These are phyloP conservation scores for Saccostrea echinata DNA, from an alignment of 1,140 invertebrate genomes.

Conservation along the genomic window DNA sequence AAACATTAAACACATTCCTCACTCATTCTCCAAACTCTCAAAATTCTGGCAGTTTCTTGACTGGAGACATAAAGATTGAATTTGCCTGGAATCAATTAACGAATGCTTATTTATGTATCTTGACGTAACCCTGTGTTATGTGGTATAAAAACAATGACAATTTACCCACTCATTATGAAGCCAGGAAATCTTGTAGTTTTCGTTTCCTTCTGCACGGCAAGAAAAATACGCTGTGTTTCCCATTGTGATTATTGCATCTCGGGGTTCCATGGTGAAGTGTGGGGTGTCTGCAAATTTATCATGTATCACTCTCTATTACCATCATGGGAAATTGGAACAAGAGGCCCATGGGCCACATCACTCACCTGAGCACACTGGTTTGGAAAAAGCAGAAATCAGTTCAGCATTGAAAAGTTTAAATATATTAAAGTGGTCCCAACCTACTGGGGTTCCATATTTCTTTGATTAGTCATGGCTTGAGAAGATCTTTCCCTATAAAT, in stretches of 20 bases:
- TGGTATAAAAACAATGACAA: conserved; percentile 39
- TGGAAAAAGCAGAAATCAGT: too few relatives aligned
- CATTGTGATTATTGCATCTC: conserved; percentile 42
- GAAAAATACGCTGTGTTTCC: conserved; percentile 55
- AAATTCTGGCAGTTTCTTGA: neutral
- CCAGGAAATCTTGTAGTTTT: conserved; percentile 50
- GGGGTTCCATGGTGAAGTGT: conserved; percentile 44
- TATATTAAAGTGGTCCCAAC: too few relatives aligned
- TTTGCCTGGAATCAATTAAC: conserved; percentile 32
- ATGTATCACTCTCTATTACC: conserved; percentile 3
- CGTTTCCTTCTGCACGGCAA: conserved; percentile 47
- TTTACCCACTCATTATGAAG: conserved; percentile 60
- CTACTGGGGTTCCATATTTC: too few relatives aligned
- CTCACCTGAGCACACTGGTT: too few relatives aligned
- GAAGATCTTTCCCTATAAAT: too few relatives aligned
- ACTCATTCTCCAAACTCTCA: neutral
- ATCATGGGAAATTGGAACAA: neutral
- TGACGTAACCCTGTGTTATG: conserved; percentile 10
- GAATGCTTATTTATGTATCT: neutral
- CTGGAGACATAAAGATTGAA: conserved; percentile 9
- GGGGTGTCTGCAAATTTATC: conserved; percentile 21
- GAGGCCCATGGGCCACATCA: too few relatives aligned
- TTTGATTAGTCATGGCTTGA: too few relatives aligned
- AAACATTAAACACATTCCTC: conserved; percentile 5
- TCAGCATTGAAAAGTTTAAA: too few relatives aligned